Percentiles rank a stretch among this genome's conserved stretches.
These are phyloP conservation scores for Callimorpha dominula DNA, from an alignment of 2,888 invertebrate genomes.

Conservation along the genomic window DNA sequence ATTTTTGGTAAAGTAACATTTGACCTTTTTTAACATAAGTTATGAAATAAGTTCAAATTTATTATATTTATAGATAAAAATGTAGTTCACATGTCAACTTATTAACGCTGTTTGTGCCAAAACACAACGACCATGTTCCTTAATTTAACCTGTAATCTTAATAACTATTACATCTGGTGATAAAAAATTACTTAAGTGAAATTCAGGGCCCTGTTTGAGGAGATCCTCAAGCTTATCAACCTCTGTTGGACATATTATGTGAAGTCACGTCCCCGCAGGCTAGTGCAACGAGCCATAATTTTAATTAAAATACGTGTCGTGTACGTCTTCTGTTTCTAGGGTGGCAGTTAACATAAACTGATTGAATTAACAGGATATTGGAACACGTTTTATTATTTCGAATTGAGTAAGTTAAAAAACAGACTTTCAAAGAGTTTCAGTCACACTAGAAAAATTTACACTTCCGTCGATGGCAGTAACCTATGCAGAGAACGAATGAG, in stretches of 20 bases:
- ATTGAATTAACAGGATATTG: neutral
- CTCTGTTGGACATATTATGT: constrained; percentile 36
- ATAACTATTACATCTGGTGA: neutral
- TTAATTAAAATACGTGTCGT: constrained; percentile 24
- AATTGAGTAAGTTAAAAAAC: too few species aligned
- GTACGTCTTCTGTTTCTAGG: neutral
- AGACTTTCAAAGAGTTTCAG: too few species aligned
- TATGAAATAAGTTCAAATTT: too few species aligned
- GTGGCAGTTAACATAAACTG: neutral
- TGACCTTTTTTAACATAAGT: too few species aligned
- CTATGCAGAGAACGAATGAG: too few species aligned
- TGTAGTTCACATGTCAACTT: too few species aligned
- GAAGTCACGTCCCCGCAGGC: constrained; percentile 35
- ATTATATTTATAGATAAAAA: too few species aligned
- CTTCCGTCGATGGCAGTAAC: too few species aligned
- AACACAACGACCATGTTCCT: neutral
- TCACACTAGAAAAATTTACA: too few species aligned
- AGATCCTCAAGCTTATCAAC: constrained; percentile 38
- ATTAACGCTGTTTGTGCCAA: neutral
- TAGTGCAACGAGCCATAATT: neutral
- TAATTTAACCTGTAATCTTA: constrained; percentile 1
- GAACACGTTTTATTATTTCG: too few species aligned
- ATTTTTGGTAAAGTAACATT: too few species aligned
- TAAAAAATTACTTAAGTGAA: constrained; percentile 8
- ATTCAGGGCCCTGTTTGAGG: constrained; percentile 17